Evolutionary conservation across 2,797 vertebrate species (phyloP), one percentile per base, ranked within the genome.

Genomic region (Scleropages formosus): DNA sequence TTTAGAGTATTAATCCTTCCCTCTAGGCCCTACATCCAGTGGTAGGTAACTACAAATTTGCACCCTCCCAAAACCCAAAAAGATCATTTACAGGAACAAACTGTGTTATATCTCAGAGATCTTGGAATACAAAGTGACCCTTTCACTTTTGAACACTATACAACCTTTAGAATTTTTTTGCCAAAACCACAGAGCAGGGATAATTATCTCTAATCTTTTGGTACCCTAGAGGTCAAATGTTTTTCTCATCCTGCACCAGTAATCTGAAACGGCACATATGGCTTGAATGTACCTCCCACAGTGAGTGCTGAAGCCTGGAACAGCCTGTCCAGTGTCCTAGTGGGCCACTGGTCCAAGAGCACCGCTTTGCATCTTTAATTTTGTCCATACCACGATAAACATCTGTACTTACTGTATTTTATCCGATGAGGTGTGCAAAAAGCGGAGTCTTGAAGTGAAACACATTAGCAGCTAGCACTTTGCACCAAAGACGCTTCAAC

Each of bases 221-320:
- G 47, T 6, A 27, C 60, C 59, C 47, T 10, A 12, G 53, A 66
- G 70, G 3, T 39, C 71, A 67, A 27, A 73, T 62, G 64, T 62
- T 53, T 60, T 31, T 31, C 39, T 44, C 18, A 39, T 74, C 53
- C 64, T n/a, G 8, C 44, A 27, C 62, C 39, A 18, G 24, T 49
- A 61, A 68, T 59, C 4, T 74, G 76, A 73, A 56, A 58, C 24
- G 18, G 20, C 65, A 16, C 74, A 75, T 75, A 75, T 75, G 74
- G 74, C 51, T 53, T 68, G 49, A 58, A 75, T 75, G 66, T 58
- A 44, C 49, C 51, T 64, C 63, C 74, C 53, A 75, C 58, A 65
- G 62, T 56, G 31, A 39, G 31, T 39, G 31, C 31, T 39, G 31
- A 2, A 31, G 31, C 2, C n/a, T 2, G 31, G 31, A 6, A 6